Base-by-base conservation (phyloP, 1,140 invertebrate species). In the Orchesella cincta region DNA sequence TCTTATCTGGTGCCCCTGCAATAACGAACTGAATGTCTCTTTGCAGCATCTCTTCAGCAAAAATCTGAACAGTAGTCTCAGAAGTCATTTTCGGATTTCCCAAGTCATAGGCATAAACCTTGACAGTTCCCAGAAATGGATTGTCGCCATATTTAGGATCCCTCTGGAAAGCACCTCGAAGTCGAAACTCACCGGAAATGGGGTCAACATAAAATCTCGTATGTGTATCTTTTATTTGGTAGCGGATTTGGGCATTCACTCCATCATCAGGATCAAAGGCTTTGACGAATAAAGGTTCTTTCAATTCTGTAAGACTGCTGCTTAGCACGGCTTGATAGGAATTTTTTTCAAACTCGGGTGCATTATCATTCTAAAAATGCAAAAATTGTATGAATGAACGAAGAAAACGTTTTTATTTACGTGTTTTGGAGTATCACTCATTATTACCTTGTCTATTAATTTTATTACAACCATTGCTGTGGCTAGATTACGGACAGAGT, bases 1-100 rank as follows among this genome's bases (percentile, higher is more conserved):
- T 80, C 67, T 34, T 29, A 3, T 80, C 75, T 0, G 81, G 64
- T 18, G 51, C 36, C 34, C 75, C 46, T 34, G 81, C 77, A 29
- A 82, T 74, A 1, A 82, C 52, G 34, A 82, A 82, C 64, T 80
- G 78, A 46, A 82, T 78, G 34, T 80, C 76, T 23, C 76, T 1
- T 1, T 71, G 64, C 29, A 82, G 35, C 62, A 82, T 76, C 33
- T 82, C 81, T 51, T 82, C 76, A 33, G 78, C 73, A 74, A 80
- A 82, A 5, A 82, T 28, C 51, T 82, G 78, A n/a, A 82, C 73
- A 0, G 64, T 52, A 0, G 77, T 74, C 54, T 82, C 79, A 14
- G 76, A 62, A 26, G 33, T 74, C 31, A 64, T 71, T 67, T 79
- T 77, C 12, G 81, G 81, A 31, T 34, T 52, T 34, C 81, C 81